Base-by-base conservation (phyloP, 2,113 vertebrate genomes). In the Choloepus hoffmanni region DNA sequence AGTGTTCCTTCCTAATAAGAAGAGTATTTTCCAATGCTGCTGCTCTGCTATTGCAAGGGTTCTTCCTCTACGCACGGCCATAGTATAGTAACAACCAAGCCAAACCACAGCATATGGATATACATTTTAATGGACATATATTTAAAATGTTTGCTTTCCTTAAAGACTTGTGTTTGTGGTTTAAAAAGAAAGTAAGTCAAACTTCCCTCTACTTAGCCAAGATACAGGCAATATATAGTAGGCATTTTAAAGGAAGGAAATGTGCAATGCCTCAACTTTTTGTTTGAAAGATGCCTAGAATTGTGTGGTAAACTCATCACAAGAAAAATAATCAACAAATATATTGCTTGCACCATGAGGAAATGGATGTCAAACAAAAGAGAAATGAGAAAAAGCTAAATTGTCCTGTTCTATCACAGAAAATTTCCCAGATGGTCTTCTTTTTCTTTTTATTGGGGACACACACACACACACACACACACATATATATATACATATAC, bases 321-420 rank as follows among this genome's bases (percentile, higher is more conserved):
- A 82, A 96, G 67, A 85, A 94, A 95, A 82, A 73, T 88, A 89
- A 63, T 53, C 30, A 78, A 40, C 14, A 81, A 84, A 65, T 79
- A 58, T 14, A 92, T 50, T 78, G 55, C 36, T 86, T 89, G n/a
- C 11, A 63, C 26, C 68, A 24, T 55, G 24, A n/a, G 36, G 30
- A 88, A 89, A 95, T 21, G 36, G 76, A 60, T 83, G 85, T 36
- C 43, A 76, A 68, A 83, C 85, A 23, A 78, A 94, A 96, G 73
- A 5, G n/a, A 77, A 92, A 67, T 72, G 23, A 30, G 53, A 90
- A 89, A 40, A 65, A 85, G 43, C 3, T 55, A 87, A 96, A 12
- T 15, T 63, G 9, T 19, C 13, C n/a, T 87, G 15, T 68, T 78
- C 45, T 60, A 26, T 77, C 21, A 82, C 13, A 73, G 45, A 89